Evolutionary conservation across 2,113 vertebrate genomes (phyloP).

Genomic region (Aptenodytes forsteri): DNA sequence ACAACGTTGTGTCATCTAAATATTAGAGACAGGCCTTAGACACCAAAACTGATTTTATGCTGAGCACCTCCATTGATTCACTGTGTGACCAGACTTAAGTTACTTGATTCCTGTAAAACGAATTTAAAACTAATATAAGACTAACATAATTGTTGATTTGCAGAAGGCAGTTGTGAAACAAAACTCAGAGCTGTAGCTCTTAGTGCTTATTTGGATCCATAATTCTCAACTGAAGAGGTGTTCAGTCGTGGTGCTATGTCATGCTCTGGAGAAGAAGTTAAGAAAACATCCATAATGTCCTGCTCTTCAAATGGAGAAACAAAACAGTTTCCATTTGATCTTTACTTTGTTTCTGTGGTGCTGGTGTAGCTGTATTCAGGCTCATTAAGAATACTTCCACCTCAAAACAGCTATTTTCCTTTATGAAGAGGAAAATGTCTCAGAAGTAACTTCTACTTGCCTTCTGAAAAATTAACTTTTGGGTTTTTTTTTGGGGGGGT

Average conservation of each 20-base stretch:
- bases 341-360: not conserved
- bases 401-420: not conserved
- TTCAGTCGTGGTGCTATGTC: not conserved
- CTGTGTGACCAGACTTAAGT: not conserved
- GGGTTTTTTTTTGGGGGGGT: not conserved
- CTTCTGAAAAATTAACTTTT: not conserved
- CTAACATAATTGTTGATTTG: not conserved
- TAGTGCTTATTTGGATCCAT: not conserved
- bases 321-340: not conserved
- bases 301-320: not conserved
- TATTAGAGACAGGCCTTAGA: not conserved
- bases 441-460: not conserved
- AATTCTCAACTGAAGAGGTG: not conserved
- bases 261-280: not conserved
- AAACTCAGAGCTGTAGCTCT: not conserved
- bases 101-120: not conserved
- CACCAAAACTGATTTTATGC: not conserved
- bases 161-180: not conserved
- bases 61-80: not conserved
- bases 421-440: not conserved
- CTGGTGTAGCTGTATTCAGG: not conserved
- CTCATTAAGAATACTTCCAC: not conserved
- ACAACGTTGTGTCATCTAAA: not conserved
- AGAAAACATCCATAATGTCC: not conserved
- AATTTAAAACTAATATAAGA: not conserved